Conservation (phyloP, 2,113 vertebrate species). For the Poeciliopsis prolifica region DNA sequence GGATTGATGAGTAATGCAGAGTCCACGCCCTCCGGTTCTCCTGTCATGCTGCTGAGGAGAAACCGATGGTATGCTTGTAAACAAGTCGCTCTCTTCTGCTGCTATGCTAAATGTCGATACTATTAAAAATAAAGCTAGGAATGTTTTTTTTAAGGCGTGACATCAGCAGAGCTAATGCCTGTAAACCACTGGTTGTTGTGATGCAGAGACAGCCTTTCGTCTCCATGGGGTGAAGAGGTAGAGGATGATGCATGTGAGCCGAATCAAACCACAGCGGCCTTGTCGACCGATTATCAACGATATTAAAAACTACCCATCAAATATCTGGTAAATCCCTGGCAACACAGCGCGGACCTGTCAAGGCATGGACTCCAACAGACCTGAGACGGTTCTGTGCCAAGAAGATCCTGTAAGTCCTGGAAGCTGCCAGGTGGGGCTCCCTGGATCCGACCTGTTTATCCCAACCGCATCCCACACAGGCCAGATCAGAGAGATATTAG, state of each 20-base stretch:
- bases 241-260: not conserved
- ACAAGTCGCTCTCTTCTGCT: slow-evolving; percentile 37
- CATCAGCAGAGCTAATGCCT: slow-evolving; percentile 38
- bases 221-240: not conserved
- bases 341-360: not conserved
- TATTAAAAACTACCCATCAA: not conserved
- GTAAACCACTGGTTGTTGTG: slow-evolving; percentile 15
- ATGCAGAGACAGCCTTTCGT: too few relatives aligned
- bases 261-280: not conserved
- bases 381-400: not conserved
- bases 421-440: not conserved
- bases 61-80: slow-evolving; percentile 48
- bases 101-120: slow-evolving; percentile 35
- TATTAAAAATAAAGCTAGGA: slow-evolving; percentile 41
- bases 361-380: not conserved
- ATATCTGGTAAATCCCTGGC: not conserved
- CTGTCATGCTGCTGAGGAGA: slow-evolving; percentile 57
- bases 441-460: not conserved
- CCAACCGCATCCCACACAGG: slow-evolving; percentile 6
- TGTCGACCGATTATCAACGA: not conserved
- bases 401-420: slow-evolving; percentile 14
- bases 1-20: slow-evolving; percentile 70
- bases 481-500: slow-evolving; percentile 1
- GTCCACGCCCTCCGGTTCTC: slow-evolving; percentile 41
- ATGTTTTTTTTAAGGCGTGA: slow-evolving; percentile 49